Evolutionary conservation across 2,113 vertebrate species (phyloP).

Genomic region (Lophochroa leadbeateri): DNA sequence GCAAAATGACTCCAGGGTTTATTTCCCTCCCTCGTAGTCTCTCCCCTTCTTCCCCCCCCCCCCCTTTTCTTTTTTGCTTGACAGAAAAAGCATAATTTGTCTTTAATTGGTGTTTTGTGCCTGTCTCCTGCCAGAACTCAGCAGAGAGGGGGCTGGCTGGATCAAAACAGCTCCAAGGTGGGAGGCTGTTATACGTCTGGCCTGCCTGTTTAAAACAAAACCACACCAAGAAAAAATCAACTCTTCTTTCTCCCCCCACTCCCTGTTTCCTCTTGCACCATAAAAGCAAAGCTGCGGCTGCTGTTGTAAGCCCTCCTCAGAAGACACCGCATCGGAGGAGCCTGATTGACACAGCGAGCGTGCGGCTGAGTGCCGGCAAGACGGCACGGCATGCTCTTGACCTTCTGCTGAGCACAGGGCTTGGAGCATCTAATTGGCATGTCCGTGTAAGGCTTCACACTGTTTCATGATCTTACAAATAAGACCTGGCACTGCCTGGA

Average conservation of each 20-base stretch:
- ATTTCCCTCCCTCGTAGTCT: not conserved
- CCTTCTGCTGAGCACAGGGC: not conserved
- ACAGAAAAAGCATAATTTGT: slow-evolving; percentile 61
- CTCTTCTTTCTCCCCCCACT: not conserved
- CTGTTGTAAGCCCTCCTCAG: not conserved
- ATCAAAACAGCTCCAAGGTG: slow-evolving; percentile 24
- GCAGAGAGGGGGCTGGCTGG: not conserved
- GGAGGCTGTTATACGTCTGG: not conserved
- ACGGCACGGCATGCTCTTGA: fast-evolving
- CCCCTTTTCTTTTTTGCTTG: not conserved
- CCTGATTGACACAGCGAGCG: fast-evolving
- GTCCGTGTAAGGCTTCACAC: not conserved
- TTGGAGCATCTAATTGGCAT: not conserved
- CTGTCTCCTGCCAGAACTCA: slow-evolving; percentile 51
- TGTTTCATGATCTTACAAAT: not conserved
- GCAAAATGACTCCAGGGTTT: slow-evolving; percentile 32
- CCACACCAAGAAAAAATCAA: not conserved
- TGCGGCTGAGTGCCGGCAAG: fast-evolving
- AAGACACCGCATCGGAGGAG: not conserved
- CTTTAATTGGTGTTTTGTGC: slow-evolving; percentile 63
- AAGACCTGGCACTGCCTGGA: not conserved
- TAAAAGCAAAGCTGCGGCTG: fast-evolving
- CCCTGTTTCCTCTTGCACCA: not conserved
- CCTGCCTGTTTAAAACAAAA: not conserved
- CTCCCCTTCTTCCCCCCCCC: not conserved